Percentiles rank a stretch among this genome's conserved stretches.
phyloP scores from a whole-genome alignment of 35 echinoderm and acorn worm genomes.

The Amphiura filiformis region DNA sequence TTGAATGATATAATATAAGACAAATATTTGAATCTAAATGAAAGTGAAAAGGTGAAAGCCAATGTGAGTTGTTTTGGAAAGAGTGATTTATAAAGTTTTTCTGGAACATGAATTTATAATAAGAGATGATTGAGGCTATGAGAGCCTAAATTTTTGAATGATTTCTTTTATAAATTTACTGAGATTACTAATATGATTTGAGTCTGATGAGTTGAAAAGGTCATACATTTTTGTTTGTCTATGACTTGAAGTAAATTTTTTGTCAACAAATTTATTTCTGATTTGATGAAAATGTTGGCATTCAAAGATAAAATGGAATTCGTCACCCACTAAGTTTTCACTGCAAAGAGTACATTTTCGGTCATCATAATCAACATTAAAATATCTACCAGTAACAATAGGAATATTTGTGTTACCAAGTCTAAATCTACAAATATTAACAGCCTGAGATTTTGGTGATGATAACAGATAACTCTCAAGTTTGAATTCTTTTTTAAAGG shows the following conservation, averaged over 20 bases:
- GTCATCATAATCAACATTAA: background rate
- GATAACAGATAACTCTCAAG: background rate
- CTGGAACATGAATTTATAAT: too few species aligned
- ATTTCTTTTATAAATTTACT: background rate
- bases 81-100: too few species aligned
- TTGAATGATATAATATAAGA: too few species aligned
- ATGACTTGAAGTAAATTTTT: background rate
- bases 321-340: background rate
- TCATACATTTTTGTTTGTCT: background rate
- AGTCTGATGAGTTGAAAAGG: too few species aligned
- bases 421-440: too few species aligned
- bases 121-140: too few species aligned
- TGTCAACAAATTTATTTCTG: too few species aligned
- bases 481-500: background rate
- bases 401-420: background rate
- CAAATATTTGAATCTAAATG: too few species aligned
- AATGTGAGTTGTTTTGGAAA: too few species aligned
- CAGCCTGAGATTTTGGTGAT: too few species aligned
- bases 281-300: background rate
- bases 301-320: background rate
- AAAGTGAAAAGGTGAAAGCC: too few species aligned
- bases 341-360: background rate
- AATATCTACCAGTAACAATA: background rate
- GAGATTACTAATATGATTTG: background rate
- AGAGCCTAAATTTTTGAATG: background rate